Evolutionary conservation across 2,888 invertebrate genomes (phyloP).

Genomic region (Melipona beecheii): DNA sequence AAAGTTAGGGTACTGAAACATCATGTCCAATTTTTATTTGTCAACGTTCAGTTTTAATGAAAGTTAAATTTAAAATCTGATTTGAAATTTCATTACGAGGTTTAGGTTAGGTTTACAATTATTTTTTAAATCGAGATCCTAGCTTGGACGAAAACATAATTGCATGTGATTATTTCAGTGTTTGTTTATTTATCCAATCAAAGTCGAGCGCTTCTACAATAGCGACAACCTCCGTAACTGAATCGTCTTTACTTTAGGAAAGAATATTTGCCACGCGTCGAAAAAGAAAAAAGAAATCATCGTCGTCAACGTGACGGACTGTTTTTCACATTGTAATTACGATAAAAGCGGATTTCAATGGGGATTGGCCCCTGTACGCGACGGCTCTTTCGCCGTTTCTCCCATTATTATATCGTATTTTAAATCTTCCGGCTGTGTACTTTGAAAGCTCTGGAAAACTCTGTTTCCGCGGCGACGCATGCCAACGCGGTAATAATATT

Average conservation of each 20-base stretch:
- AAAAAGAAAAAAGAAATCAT: not conserved
- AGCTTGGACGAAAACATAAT: too few species aligned
- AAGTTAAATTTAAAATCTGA: too few species aligned
- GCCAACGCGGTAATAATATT: slow-evolving; percentile 58
- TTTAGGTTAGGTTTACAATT: too few species aligned
- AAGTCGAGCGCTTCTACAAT: too few species aligned
- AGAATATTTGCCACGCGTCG: not conserved
- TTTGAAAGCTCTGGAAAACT: slow-evolving; percentile 26
- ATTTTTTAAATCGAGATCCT: too few species aligned
- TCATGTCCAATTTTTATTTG: too few species aligned
- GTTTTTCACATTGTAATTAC: slow-evolving; percentile 38
- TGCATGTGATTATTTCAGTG: too few species aligned
- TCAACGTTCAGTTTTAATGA: too few species aligned
- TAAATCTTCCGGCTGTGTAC: slow-evolving; percentile 27
- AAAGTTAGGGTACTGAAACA: too few species aligned
- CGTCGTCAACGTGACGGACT: not conserved
- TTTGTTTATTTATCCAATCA: too few species aligned
- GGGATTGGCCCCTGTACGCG: not conserved
- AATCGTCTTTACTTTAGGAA: not conserved
- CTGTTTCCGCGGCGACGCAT: slow-evolving; percentile 32
- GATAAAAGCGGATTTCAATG: slow-evolving; percentile 34
- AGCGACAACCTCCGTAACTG: too few species aligned
- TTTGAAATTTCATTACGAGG: too few species aligned
- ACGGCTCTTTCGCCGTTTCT: not conserved
- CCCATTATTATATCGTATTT: slow-evolving; percentile 49